phyloP scores from a whole-genome alignment of 2,797 vertebrate species.

The Falco cherrug region DNA sequence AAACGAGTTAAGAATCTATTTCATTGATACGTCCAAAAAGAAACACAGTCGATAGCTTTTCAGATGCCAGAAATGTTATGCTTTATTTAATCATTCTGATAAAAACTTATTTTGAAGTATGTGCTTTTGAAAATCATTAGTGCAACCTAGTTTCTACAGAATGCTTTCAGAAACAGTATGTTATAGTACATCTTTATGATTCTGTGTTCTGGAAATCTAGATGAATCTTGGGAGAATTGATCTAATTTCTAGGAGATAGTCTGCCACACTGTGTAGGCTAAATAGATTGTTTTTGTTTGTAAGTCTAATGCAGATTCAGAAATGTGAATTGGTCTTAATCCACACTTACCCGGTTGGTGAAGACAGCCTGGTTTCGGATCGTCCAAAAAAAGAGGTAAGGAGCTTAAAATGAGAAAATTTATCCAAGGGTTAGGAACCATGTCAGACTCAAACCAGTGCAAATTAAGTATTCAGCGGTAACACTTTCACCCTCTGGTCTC shows the following conservation, averaged over 20 bases:
- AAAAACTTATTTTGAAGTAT: background rate
- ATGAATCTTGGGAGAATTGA: background rate
- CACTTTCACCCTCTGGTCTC: background rate
- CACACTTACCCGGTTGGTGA: slow-evolving; percentile 96
- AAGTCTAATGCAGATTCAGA: slow-evolving; percentile 97
- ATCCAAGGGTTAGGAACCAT: background rate
- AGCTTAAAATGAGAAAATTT: background rate
- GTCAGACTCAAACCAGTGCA: background rate
- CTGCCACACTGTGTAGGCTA: background rate
- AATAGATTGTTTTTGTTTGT: slow-evolving; percentile 15
- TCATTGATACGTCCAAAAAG: background rate
- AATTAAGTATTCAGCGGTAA: background rate
- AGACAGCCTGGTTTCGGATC: slow-evolving; percentile 94
- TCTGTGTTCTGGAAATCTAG: background rate
- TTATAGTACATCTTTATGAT: background rate
- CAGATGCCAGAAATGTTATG: background rate
- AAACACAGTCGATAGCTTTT: background rate
- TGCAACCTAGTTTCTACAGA: background rate
- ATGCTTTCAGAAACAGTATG: background rate
- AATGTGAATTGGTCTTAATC: slow-evolving; percentile 94
- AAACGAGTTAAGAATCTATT: background rate
- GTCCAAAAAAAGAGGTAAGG: slow-evolving; percentile 93
- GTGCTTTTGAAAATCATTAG: background rate
- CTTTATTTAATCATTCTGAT: background rate
- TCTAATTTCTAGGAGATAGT: background rate